Evolutionary conservation across 2,888 invertebrate genomes (phyloP).

Genomic region (Molanna angustata): DNA sequence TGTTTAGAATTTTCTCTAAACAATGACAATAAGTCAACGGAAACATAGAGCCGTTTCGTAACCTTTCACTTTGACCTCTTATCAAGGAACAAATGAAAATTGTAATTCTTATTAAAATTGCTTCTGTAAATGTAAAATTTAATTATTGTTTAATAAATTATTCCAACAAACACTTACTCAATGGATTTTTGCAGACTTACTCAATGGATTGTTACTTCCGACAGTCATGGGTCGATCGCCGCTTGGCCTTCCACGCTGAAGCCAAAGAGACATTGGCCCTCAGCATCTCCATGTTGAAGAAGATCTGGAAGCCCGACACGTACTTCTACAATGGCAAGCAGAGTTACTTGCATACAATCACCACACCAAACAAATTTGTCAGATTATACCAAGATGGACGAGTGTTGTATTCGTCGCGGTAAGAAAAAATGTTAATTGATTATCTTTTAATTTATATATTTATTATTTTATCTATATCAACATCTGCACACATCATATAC

Average conservation of each 20-base stretch:
- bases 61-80: too few species aligned
- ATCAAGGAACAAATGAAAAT: too few species aligned
- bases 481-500: not conserved
- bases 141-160: not conserved
- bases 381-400: slow-evolving; percentile 71
- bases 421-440: slow-evolving; percentile 23
- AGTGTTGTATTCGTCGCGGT: slow-evolving; percentile 74
- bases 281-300: slow-evolving; percentile 74
- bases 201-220: slow-evolving; percentile 88
- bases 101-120: not conserved
- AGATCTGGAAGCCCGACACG: slow-evolving; percentile 86
- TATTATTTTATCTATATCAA: not conserved
- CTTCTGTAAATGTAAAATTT: not conserved
- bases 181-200: slow-evolving; percentile 59
- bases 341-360: slow-evolving; percentile 80
- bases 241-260: slow-evolving; percentile 64
- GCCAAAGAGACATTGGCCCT: slow-evolving; percentile 68
- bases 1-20: too few species aligned
- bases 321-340: slow-evolving; percentile 81
- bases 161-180: not conserved
- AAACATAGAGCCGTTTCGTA: too few species aligned
- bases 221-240: slow-evolving; percentile 77
- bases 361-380: slow-evolving; percentile 83
- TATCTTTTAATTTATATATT: not conserved
- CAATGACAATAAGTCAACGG: too few species aligned